Conservation (phyloP, 1,140 invertebrate species). For the Drosophila baimaii region DNA sequence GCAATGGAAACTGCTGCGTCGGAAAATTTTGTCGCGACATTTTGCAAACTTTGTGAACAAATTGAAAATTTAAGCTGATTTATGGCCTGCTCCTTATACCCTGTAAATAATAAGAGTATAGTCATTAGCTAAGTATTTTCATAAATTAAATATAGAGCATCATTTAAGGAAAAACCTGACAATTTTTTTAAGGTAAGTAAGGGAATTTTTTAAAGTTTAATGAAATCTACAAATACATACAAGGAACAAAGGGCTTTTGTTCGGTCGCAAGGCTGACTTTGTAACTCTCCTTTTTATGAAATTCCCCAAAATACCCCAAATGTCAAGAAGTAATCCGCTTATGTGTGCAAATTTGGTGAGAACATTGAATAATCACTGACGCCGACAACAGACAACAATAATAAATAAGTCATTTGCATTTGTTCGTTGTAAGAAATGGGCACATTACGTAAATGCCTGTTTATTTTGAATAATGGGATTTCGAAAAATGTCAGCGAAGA, state of each 20-base stretch:
- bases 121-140: not conserved
- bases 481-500: not conserved
- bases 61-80: conserved; percentile 33
- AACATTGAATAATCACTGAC: conserved; percentile 44
- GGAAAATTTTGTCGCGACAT: conserved; percentile 12
- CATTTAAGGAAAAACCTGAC: not conserved
- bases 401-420: conserved; percentile 48
- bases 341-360: conserved; percentile 40
- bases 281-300: not conserved
- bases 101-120: conserved; percentile 8
- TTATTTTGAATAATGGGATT: conserved; percentile 9
- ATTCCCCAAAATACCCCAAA: not conserved
- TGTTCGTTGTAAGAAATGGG: not conserved
- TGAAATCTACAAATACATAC: not conserved
- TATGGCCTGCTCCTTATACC: conserved; percentile 9
- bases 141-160: not conserved
- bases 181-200: not conserved
- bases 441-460: conserved; percentile 7
- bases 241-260: not conserved
- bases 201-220: not conserved
- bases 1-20: conserved; percentile 11
- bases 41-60: conserved; percentile 27
- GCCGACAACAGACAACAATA: conserved; percentile 39
- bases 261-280: not conserved
- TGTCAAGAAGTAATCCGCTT: conserved; percentile 40